Conservation (phyloP, 2,113 vertebrate genomes). For the Anarrhichthys ocellatus region DNA sequence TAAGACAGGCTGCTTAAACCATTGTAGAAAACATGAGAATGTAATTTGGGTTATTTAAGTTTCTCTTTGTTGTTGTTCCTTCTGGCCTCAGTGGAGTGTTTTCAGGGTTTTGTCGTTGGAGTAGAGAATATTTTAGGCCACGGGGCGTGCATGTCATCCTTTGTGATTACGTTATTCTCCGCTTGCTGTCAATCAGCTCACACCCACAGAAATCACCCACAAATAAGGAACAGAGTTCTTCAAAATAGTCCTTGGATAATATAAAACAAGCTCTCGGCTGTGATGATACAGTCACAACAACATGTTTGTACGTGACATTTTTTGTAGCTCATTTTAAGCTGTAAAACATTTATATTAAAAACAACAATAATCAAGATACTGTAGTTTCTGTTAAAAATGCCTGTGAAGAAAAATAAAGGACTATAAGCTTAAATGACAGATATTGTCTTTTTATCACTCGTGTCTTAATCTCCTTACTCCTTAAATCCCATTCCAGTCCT, state of each 20-base stretch:
- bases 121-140: neutral
- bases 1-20: neutral
- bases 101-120: neutral
- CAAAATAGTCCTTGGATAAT: conserved; percentile 9
- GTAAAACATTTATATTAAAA: neutral
- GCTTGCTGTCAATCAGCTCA: conserved; percentile 20
- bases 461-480: neutral
- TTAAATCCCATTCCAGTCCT: neutral
- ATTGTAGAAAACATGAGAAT: neutral
- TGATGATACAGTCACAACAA: neutral
- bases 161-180: neutral
- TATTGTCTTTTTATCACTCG: neutral
- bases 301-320: neutral
- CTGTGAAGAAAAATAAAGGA: neutral
- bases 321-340: neutral
- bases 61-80: neutral
- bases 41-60: neutral
- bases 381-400: neutral
- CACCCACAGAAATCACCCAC: conserved; percentile 12
- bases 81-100: neutral
- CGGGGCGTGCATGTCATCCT: neutral
- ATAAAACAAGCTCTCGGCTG: neutral
- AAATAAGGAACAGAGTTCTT: conserved; percentile 4
- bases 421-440: neutral
- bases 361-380: neutral